phyloP scores from a whole-genome alignment of 2,888 invertebrate species.

The Oithona nana region DNA sequence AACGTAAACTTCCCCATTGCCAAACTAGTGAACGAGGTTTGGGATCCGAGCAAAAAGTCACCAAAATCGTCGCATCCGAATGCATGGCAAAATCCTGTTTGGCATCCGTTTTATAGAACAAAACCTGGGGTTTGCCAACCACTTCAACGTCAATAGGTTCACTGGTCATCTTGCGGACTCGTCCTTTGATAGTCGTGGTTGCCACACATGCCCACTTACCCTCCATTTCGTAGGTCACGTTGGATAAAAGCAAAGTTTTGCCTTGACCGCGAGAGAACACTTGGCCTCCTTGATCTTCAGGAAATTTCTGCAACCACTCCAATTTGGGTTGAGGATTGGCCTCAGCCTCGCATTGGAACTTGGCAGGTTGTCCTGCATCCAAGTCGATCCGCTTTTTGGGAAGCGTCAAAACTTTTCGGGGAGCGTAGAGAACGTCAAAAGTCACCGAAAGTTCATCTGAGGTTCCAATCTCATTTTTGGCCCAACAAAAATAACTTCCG shows the following conservation, averaged over 20 bases:
- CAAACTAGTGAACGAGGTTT: constrained; percentile 7
- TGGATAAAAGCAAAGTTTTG: background rate
- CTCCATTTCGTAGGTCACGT: constrained; percentile 13
- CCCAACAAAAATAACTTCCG: constrained; percentile 14
- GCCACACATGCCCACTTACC: constrained; percentile 14
- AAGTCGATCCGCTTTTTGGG: constrained; percentile 5
- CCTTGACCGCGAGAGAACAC: constrained; percentile 3
- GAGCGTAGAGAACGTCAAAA: constrained; percentile 10
- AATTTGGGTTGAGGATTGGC: constrained; percentile 11
- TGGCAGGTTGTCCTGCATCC: background rate
- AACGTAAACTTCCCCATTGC: constrained; percentile 10
- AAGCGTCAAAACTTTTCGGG: constrained; percentile 3
- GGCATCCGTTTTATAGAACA: background rate
- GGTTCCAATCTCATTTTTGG: constrained; percentile 12
- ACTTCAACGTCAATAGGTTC: background rate
- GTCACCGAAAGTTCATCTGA: constrained; percentile 11
- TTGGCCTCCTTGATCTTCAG: background rate
- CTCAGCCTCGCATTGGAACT: constrained; percentile 13
- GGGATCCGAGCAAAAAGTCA: constrained; percentile 15
- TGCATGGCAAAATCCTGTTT: background rate
- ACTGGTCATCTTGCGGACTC: background rate
- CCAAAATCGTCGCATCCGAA: background rate
- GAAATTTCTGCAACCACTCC: constrained; percentile 11
- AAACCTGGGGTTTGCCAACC: constrained; percentile 1
- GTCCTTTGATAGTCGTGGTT: constrained; percentile 9